Evolutionary conservation across 2,888 invertebrate species (phyloP), one percentile per base, ranked within the genome.

Genomic region (Athetis lepigone): DNA sequence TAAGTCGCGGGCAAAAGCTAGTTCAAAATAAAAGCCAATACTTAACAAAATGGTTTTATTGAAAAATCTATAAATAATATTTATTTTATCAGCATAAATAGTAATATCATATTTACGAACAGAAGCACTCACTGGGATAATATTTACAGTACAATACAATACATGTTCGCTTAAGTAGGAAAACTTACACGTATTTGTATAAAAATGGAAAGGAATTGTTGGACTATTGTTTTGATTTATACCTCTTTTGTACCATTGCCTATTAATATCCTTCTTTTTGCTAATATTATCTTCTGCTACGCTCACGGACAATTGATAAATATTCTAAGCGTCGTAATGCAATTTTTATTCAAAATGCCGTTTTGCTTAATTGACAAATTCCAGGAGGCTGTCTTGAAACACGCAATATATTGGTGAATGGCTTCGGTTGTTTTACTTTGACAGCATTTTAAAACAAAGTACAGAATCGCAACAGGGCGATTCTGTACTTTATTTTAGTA

Each of bases 1-100:
- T n/a, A n/a, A n/a, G n/a, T n/a, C n/a, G n/a, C n/a, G n/a, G n/a
- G n/a, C n/a, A n/a, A n/a, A n/a, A n/a, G 16, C 13, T 5, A 40
- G 2, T 33, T 11, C 5, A 27, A 39, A 60, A 52, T 45, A 11
- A 70, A 70, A 70, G 33, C 4, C 37, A 0, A 2, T 29, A n/a
- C 1, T 61, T 18, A 49, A 40, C 7, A 23, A 56, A 51, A 56
- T 33, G n/a, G 42, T 27, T 73, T 76, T 76, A 76, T 59, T 73
- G 36, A 8, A 59, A 51, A 4, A 2, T 25, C 4, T 37, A 33
- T 37, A 75, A 37, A 16, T 39, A 8, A 25, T 19, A 49, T 67
- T 19, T 46, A 51, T 37, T 27, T 42, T 7, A 46, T 63, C 19
- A 56, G n/a, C 40, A 45, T 40, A 68, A 11, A 45, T 45, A 55